phyloP scores from a whole-genome alignment of 1,140 invertebrate species.

The Sinella curviseta region DNA sequence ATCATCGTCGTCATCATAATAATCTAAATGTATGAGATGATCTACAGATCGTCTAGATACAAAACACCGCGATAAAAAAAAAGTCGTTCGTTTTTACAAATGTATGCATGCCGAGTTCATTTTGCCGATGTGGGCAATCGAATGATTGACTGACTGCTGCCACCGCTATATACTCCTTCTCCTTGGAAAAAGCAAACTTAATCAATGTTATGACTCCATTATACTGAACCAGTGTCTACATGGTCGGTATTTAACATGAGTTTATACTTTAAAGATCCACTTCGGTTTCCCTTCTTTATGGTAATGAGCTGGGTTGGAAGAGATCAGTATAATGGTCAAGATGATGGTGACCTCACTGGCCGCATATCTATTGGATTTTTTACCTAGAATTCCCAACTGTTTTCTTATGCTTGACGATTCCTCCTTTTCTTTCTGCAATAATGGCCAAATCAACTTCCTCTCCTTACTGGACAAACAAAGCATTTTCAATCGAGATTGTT shows the following conservation, averaged over 20 bases:
- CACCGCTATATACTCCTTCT: no score
- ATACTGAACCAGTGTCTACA: not conserved
- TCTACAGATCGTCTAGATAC: not conserved
- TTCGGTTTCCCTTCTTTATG: not conserved
- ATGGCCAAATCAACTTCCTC: not conserved
- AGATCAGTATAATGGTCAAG: no score
- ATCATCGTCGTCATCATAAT: not conserved
- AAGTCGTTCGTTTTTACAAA: not conserved
- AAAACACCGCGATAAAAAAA: not conserved
- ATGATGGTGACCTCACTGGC: not conserved
- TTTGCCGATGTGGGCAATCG: not conserved
- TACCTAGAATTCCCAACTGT: not conserved
- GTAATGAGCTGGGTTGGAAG: not conserved
- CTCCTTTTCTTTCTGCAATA: not conserved
- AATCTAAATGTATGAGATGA: not conserved
- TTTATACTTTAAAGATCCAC: not conserved
- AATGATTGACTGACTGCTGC: conserved; percentile 8
- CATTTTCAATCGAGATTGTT: not conserved
- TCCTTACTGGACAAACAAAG: not conserved
- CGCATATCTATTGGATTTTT: not conserved
- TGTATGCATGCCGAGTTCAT: not conserved
- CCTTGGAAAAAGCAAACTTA: conserved; percentile 14
- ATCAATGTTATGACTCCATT: conserved; percentile 1
- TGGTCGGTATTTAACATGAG: not conserved
- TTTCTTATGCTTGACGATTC: not conserved